A percentile compares a stretch with the other conserved stretches of the same genome.
Conservation (phyloP, 2,797 vertebrate species). For the Emydoidea blandingii region DNA sequence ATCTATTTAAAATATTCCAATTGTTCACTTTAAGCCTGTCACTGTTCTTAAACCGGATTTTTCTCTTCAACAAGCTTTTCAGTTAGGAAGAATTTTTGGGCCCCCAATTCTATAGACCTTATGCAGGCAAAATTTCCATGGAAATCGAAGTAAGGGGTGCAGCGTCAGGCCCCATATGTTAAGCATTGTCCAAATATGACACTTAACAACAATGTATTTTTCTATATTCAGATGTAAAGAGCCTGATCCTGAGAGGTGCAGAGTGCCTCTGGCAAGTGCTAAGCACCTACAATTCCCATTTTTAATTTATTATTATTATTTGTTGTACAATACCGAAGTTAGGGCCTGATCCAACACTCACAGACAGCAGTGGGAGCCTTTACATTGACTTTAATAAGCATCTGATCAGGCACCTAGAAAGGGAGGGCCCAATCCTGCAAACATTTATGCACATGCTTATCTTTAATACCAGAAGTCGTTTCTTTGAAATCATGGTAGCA, state of each 20-base stretch:
- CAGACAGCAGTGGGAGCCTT: background rate
- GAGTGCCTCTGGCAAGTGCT: background rate
- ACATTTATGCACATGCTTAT: background rate
- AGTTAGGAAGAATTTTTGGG: background rate
- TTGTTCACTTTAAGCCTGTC: background rate
- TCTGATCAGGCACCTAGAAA: background rate
- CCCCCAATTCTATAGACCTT: background rate
- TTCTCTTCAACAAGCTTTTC: background rate
- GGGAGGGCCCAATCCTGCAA: background rate
- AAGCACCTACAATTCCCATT: background rate
- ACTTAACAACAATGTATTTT: background rate
- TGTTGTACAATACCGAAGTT: background rate
- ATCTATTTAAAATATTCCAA: background rate
- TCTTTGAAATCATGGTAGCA: background rate
- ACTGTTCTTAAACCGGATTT: background rate
- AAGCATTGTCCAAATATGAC: background rate
- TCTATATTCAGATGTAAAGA: background rate
- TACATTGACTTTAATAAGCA: constrained; percentile 2
- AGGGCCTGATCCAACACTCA: background rate
- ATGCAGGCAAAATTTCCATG: background rate
- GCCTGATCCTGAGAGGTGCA: background rate
- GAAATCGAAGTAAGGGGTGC: background rate
- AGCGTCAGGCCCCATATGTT: background rate
- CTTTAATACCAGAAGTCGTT: background rate
- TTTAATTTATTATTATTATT: background rate